phyloP scores from a whole-genome alignment of 2,113 vertebrate species.

The Maccullochella peelii region DNA sequence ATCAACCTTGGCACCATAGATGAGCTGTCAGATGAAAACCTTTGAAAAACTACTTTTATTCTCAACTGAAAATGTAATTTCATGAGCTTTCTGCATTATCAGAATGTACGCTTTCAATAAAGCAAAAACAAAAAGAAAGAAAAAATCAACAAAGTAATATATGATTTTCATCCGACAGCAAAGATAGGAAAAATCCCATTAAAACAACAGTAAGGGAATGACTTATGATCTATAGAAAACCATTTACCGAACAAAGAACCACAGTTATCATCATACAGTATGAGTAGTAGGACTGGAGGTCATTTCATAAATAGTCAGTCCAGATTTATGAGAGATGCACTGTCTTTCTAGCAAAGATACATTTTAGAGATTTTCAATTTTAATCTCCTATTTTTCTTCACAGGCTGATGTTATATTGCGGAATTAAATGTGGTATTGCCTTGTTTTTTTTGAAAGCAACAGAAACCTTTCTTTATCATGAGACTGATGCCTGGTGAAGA shows the following conservation, averaged over 20 bases:
- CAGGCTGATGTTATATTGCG: neutral
- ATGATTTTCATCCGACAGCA: conserved; percentile 64
- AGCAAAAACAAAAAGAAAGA: neutral
- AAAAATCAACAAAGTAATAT: neutral
- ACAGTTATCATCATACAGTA: conserved; percentile 11
- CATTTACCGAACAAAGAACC: conserved; percentile 37
- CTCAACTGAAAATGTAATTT: neutral
- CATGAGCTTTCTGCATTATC: neutral
- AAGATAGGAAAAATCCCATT: conserved; percentile 18
- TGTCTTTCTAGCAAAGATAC: neutral
- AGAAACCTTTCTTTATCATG: conserved; percentile 14
- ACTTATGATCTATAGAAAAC: conserved; percentile 30
- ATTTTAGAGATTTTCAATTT: neutral
- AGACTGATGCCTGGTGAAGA: conserved; percentile 17
- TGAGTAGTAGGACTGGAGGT: conserved; percentile 8
- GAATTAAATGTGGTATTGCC: neutral
- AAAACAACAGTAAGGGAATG: conserved; percentile 30
- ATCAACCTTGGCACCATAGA: conserved; percentile 4
- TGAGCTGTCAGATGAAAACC: conserved; percentile 64
- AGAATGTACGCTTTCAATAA: neutral
- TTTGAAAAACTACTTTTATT: neutral
- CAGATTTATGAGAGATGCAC: conserved; percentile 3
- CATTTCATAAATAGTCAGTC: neutral
- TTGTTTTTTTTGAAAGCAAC: neutral
- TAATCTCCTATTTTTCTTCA: conserved; percentile 33